phyloP scores from a whole-genome alignment of 2,113 vertebrate species.

The Scopus umbretta region DNA sequence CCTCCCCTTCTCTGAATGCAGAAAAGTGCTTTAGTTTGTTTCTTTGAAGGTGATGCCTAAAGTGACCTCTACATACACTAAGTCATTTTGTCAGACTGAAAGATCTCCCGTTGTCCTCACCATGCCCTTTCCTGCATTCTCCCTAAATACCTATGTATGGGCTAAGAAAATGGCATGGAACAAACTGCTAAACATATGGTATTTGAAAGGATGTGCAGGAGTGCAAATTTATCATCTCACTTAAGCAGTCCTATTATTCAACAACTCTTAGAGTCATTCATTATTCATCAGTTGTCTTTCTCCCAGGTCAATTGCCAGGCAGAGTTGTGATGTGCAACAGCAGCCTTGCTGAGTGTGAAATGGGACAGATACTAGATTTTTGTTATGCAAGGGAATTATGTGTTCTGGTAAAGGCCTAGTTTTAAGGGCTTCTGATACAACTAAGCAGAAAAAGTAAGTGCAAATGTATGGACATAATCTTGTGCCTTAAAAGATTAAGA shows the following conservation, averaged over 20 bases:
- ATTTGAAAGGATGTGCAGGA: background rate
- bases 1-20: background rate
- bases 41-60: background rate
- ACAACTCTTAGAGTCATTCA: background rate
- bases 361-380: background rate
- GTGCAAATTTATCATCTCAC: background rate
- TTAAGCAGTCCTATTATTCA: background rate
- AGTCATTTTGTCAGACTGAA: background rate
- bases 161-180: background rate
- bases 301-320: background rate
- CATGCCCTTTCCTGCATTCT: background rate
- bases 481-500: background rate
- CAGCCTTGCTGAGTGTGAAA: background rate
- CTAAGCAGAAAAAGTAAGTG: background rate
- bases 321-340: background rate
- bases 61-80: background rate
- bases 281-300: background rate
- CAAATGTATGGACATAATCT: background rate
- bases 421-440: background rate
- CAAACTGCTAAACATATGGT: background rate
- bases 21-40: background rate
- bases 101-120: background rate
- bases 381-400: background rate
- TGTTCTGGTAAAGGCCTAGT: background rate
- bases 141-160: background rate